Percentiles rank a stretch among this genome's conserved stretches.
Evolutionary conservation across 2,888 invertebrate species (phyloP).

Genomic region (Aproaerema taeniolella): DNA sequence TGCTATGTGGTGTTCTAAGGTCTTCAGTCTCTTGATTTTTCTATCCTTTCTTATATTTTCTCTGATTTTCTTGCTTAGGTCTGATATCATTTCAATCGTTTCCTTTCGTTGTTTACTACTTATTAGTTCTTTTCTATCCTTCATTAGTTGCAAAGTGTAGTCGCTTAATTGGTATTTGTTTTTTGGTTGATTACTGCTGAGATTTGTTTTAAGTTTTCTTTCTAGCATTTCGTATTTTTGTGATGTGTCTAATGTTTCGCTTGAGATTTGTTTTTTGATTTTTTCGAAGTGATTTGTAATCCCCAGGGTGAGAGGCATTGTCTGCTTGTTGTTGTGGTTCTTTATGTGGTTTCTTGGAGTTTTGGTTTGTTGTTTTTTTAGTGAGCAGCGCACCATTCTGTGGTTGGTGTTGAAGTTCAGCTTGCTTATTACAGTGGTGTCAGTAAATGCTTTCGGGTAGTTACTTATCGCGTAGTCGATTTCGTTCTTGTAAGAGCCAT

Average conservation of each 20-base stretch:
- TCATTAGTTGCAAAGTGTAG: neutral
- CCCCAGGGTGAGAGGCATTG: too few species aligned
- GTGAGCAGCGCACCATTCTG: slow-evolving; percentile 11
- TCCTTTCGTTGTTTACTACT: neutral
- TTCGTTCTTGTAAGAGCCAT: neutral
- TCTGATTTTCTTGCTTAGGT: neutral
- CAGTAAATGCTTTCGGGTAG: slow-evolving; percentile 10
- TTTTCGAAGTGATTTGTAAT: neutral
- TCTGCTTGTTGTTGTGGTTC: too few species aligned
- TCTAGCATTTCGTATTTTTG: neutral
- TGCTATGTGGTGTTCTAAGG: neutral
- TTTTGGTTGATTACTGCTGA: neutral
- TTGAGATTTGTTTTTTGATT: too few species aligned
- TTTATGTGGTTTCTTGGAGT: too few species aligned
- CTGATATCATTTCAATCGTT: neutral
- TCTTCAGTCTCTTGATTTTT: neutral
- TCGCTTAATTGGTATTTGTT: neutral
- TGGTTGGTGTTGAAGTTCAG: slow-evolving; percentile 16
- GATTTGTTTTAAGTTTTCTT: neutral
- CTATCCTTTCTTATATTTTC: neutral
- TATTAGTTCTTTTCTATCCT: neutral
- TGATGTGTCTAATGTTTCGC: neutral
- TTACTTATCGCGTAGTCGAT: slow-evolving; percentile 17
- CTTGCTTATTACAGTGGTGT: slow-evolving; percentile 11
- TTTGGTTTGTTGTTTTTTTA: too few species aligned